Base-by-base conservation (phyloP, 2,888 invertebrate species). In the Chrysina gloriosa region DNA sequence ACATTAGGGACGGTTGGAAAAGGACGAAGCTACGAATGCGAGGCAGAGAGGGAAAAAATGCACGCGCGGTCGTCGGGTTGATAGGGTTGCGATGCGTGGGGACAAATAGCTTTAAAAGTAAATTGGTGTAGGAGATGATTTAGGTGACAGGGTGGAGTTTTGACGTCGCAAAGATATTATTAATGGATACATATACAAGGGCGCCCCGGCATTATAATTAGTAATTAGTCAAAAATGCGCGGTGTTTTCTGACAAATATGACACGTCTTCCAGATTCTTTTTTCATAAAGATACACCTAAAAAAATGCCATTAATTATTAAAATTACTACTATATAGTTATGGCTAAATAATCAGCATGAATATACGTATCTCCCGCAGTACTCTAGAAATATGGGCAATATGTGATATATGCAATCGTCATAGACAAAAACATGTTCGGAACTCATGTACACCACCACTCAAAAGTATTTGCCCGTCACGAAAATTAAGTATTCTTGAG, bases 51-150 rank as follows among this genome's bases (percentile, higher is more conserved):
- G 27, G 50, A 27, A 48, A 25, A 27, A 11, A 25, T 23, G 4
- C 50, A 27, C 50, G 48, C 25, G 9, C 23, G 56, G n/a, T 9
- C 36, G 54, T 25, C 21, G 63, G 29, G 65, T 56, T 29, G 65
- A 66, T 56, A 56, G 65, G 56, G 65, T 42, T 47, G 54, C 42
- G 39, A 65, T 54, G 63, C 63, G 63, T 45, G 42, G 65, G 65
- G 65, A 66, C 65, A 66, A 66, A 66, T 66, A 54, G 65, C 65
- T 47, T 66, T 66, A 66, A 66, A 66, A 66, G 65, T 66, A 66
- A 66, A 66, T 47, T 54, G 58, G 27, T 66, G 65, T 66, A 56
- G 31, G 45, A 56, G 56, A 66, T 66, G 65, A 56, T 56, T 56
- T 56, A 56, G 25, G 36, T 34, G 56, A 21, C 36, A 39, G 56